Conservation (phyloP, 2,888 invertebrate species). For the Caenorhabditis sp. region DNA sequence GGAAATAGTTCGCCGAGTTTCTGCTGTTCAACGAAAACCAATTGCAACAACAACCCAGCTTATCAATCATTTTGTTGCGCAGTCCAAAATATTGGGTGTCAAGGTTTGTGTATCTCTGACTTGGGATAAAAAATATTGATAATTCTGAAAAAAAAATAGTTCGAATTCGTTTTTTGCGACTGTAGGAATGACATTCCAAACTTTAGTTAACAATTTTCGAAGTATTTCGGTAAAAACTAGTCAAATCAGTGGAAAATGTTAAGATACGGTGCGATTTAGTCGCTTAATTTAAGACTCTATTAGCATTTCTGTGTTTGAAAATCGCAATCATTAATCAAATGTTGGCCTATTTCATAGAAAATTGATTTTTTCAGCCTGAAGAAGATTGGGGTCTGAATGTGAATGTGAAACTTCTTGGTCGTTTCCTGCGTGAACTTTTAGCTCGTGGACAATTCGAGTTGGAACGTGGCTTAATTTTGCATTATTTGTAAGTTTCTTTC, state of each 20-base stretch:
- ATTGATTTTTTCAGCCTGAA: slow-evolving; percentile 26
- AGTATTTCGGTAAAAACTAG: no score
- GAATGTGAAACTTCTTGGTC: slow-evolving; percentile 5
- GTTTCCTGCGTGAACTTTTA: slow-evolving; percentile 13
- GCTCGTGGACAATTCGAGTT: slow-evolving; percentile 19
- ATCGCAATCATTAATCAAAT: no score
- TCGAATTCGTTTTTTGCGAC: background rate
- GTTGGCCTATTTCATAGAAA: background rate
- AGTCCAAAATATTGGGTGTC: slow-evolving; percentile 25
- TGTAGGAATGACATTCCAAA: no score
- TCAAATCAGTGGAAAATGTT: no score
- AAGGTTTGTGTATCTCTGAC: slow-evolving; percentile 6
- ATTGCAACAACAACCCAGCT: slow-evolving; percentile 43
- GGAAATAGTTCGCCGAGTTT: slow-evolving; percentile 33
- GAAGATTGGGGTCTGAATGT: slow-evolving; percentile 26
- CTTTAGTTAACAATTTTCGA: no score
- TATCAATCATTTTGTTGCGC: slow-evolving; percentile 38
- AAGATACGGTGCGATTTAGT: no score
- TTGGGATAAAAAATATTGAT: no score
- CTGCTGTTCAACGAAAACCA: slow-evolving; percentile 30
- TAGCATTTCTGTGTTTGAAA: no score
- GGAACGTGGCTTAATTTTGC: slow-evolving; percentile 15
- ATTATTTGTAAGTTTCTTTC: slow-evolving; percentile 11
- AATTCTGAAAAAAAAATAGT: background rate
- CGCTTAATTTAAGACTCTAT: no score